Percentiles rank a stretch among this genome's conserved stretches.
Evolutionary conservation across 2,888 invertebrate species (phyloP).

Genomic region (Diaperis boleti): DNA sequence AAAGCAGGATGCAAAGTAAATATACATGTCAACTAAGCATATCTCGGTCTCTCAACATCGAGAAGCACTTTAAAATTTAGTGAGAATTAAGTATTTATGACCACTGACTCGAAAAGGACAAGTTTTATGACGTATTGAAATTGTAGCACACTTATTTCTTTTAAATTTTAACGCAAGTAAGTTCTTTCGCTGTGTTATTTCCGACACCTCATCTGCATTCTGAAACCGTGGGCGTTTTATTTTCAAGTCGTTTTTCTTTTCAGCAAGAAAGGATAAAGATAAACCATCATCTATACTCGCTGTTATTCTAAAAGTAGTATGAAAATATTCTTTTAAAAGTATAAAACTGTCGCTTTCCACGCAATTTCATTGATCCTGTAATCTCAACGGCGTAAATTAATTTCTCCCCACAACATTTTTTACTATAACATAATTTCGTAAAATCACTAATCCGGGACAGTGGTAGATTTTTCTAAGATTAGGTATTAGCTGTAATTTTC

Average conservation of each 20-base stretch:
- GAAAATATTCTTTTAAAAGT: constrained; percentile 6
- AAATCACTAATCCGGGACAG: too few species aligned
- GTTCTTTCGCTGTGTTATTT: constrained; percentile 19
- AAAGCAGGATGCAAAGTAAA: constrained; percentile 6
- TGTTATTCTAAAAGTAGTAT: too few species aligned
- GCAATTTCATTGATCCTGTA: constrained; percentile 18
- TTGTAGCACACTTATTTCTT: neutral
- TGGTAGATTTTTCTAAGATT: too few species aligned
- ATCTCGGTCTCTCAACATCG: neutral
- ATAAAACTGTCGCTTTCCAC: constrained; percentile 3
- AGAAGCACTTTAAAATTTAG: constrained; percentile 18
- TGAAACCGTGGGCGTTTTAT: constrained; percentile 17
- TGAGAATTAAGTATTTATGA: constrained; percentile 1
- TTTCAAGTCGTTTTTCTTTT: constrained; percentile 20
- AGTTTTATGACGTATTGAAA: neutral
- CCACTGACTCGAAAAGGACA: neutral
- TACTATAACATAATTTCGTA: too few species aligned
- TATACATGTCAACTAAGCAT: constrained; percentile 27
- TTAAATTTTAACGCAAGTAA: constrained; percentile 18
- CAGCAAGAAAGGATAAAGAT: constrained; percentile 5
- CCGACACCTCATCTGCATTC: constrained; percentile 17
- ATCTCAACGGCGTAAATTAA: constrained; percentile 19
- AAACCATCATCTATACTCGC: neutral
- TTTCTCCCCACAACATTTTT: too few species aligned
- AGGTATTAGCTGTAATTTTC: too few species aligned